Percentiles rank a stretch among this genome's conserved stretches.
Evolutionary conservation across 2,888 invertebrate genomes (phyloP).

Genomic region (Zhengitettix transpicula): DNA sequence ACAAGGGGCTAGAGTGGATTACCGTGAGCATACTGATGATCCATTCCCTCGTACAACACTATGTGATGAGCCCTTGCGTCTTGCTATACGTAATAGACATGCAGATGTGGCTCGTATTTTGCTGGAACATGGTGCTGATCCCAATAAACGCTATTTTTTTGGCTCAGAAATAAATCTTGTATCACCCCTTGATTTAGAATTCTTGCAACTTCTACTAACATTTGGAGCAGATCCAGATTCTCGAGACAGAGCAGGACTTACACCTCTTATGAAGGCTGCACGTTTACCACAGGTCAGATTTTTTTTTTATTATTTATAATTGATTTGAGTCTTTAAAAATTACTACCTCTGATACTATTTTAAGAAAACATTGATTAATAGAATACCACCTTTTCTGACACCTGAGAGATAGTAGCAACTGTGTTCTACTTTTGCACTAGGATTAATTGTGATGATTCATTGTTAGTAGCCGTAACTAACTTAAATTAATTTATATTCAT

Average conservation of each 20-base stretch:
- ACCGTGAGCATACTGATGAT: conserved; percentile 52
- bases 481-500: too few species aligned
- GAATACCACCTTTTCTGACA: too few species aligned
- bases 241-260: conserved; percentile 69
- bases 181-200: conserved; percentile 56
- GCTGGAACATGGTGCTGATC: conserved; percentile 71
- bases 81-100: conserved; percentile 59
- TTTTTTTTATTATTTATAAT: too few species aligned
- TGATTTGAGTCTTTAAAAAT: too few species aligned
- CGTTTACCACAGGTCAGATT: conserved; percentile 47
- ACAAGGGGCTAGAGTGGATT: conserved; percentile 66
- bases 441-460: too few species aligned
- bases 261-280: conserved; percentile 83
- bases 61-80: conserved; percentile 74
- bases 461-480: too few species aligned
- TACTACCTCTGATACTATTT: too few species aligned
- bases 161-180: conserved; percentile 81
- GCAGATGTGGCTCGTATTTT: conserved; percentile 46
- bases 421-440: too few species aligned
- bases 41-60: conserved; percentile 38
- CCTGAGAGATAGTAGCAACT: too few species aligned
- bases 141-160: conserved; percentile 72
- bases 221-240: conserved; percentile 82
- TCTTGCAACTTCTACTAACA: conserved; percentile 61
- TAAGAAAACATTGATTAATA: too few species aligned